Conservation (phyloP, 2,797 vertebrate genomes). For the Anolis apletophallus region DNA sequence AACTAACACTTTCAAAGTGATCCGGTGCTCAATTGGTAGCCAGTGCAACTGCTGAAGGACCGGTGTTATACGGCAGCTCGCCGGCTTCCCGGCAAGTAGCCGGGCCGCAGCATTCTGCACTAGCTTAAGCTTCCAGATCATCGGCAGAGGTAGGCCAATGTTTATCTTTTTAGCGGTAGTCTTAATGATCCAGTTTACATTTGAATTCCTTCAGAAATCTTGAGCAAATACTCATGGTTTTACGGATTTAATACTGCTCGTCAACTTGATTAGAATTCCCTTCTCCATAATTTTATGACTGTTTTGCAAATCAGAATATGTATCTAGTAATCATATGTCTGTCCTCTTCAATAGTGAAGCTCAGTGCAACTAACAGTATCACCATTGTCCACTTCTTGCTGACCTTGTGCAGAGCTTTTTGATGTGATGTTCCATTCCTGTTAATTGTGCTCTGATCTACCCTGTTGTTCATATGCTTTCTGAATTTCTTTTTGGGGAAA, state of each 20-base stretch:
- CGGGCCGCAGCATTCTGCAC: too few relatives aligned
- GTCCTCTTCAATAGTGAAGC: not conserved
- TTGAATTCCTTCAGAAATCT: not conserved
- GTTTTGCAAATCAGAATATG: not conserved
- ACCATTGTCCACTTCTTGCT: not conserved
- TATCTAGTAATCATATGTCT: too few relatives aligned
- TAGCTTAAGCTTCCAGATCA: too few relatives aligned
- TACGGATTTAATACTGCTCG: not conserved
- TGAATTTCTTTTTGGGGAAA: rapidly evolving
- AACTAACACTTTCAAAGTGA: too few relatives aligned
- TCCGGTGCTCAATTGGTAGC: too few relatives aligned
- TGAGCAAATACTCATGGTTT: not conserved
- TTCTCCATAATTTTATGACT: not conserved
- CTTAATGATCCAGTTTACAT: not conserved
- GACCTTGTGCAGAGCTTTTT: not conserved
- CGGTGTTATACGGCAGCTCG: too few relatives aligned
- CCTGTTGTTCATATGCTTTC: not conserved
- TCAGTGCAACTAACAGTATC: not conserved
- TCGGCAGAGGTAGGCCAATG: too few relatives aligned
- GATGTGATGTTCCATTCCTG: not conserved
- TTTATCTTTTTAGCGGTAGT: not conserved
- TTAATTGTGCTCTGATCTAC: not conserved
- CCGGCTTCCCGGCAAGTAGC: too few relatives aligned
- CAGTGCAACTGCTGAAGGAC: too few relatives aligned
- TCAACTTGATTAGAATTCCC: not conserved